A percentile compares a stretch with the other conserved stretches of the same genome.
These are phyloP conservation scores for Syrista parreyssii DNA, from an alignment of 2,888 invertebrate species.

Conservation along the genomic window DNA sequence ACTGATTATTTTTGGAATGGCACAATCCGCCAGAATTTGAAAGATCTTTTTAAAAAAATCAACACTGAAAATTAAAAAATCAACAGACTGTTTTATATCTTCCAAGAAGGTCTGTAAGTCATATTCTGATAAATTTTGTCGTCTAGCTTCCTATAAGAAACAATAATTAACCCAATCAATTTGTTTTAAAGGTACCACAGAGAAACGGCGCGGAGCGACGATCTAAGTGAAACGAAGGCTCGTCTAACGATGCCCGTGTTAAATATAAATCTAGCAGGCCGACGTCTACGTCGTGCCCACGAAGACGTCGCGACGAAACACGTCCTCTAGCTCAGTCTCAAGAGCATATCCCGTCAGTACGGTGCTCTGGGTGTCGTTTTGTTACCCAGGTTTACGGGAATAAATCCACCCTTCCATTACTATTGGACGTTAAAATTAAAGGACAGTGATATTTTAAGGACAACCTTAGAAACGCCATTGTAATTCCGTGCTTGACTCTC, in stretches of 20 bases:
- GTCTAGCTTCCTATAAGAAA: not conserved
- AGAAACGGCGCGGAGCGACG: not conserved
- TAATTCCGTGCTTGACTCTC: not conserved
- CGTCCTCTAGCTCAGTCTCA: conserved; percentile 66
- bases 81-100: not conserved
- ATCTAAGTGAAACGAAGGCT: conserved; percentile 15
- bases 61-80: not conserved
- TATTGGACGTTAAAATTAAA: conserved; percentile 2
- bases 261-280: conserved; percentile 63
- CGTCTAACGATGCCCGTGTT: conserved; percentile 45
- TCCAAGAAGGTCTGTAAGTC: not conserved
- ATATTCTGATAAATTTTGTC: not conserved
- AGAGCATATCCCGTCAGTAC: conserved; percentile 59
- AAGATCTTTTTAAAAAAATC: not conserved
- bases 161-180: not conserved
- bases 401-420: conserved; percentile 1
- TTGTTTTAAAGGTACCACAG: not conserved
- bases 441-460: conserved; percentile 10
- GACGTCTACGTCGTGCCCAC: conserved; percentile 49
- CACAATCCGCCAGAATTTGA: not conserved
- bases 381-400: conserved; percentile 10
- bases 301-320: conserved; percentile 42
- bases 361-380: conserved; percentile 39
- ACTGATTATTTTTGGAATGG: not conserved
- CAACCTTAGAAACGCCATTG: not conserved